Evolutionary conservation across 2,888 invertebrate species (phyloP).

Genomic region (Tubulanus polymorphus): DNA sequence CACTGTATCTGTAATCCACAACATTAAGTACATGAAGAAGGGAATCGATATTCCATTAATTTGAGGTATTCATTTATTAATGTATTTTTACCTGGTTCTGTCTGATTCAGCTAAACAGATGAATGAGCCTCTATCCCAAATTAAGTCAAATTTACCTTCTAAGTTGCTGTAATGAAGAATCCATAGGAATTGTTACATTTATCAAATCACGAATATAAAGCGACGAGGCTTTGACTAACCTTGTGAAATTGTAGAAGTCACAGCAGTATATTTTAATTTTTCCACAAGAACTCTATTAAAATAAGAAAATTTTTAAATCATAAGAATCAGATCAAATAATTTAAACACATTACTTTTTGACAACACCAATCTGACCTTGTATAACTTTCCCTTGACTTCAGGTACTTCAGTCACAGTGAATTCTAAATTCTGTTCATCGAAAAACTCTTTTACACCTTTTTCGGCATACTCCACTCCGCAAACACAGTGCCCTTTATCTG

Average conservation of each 20-base stretch:
- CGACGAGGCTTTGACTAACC: not conserved
- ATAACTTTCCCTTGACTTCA: conserved; percentile 1
- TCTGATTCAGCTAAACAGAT: conserved; percentile 4
- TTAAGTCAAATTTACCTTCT: conserved; percentile 5
- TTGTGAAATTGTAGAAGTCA: not conserved
- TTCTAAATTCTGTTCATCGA: conserved; percentile 5
- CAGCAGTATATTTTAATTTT: not conserved
- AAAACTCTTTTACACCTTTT: conserved; percentile 5
- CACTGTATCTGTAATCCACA: not conserved
- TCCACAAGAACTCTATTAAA: not conserved
- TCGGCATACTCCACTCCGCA: conserved; percentile 4
- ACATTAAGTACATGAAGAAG: too few relatives aligned
- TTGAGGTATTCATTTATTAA: not conserved
- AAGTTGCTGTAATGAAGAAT: not conserved
- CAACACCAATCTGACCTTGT: not conserved
- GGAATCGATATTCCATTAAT: not conserved
- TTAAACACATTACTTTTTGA: too few relatives aligned
- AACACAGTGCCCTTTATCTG: conserved; percentile 6
- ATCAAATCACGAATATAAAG: too few relatives aligned
- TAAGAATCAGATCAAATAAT: too few relatives aligned
- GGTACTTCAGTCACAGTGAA: not conserved
- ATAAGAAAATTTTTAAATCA: not conserved
- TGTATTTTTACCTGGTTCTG: conserved; percentile 2
- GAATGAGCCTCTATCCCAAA: conserved; percentile 5
- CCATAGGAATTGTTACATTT: too few relatives aligned